A percentile compares a stretch with the other conserved stretches of the same genome.
Conservation (phyloP, 2,113 vertebrate species). For the Otocyon megalotis region DNA sequence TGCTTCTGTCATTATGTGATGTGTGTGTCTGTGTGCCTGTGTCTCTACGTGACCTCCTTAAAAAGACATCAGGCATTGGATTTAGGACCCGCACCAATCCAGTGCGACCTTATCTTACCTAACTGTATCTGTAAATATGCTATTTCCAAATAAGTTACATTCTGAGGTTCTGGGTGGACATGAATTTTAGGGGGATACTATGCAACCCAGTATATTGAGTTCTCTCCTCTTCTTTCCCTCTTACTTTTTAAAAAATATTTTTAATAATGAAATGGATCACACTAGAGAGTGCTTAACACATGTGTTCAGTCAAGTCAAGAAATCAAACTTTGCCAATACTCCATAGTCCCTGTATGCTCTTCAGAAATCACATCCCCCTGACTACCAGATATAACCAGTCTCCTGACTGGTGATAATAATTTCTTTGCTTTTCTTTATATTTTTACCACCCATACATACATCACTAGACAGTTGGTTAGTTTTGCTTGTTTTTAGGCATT, state of each 20-base stretch:
- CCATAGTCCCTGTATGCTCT: neutral
- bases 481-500: conserved; percentile 32
- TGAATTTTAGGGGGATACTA: neutral
- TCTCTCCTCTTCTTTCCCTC: neutral
- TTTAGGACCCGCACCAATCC: neutral
- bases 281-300: neutral
- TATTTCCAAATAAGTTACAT: conserved; percentile 53
- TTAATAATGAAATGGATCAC: neutral
- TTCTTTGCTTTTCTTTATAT: conserved; percentile 31
- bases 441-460: neutral
- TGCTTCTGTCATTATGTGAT: neutral
- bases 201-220: neutral
- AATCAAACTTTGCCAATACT: neutral
- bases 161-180: neutral
- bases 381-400: neutral
- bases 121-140: neutral
- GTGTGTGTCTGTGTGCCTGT: neutral
- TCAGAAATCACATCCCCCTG: neutral
- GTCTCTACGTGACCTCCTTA: neutral
- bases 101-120: conserved; percentile 12
- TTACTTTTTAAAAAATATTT: conserved; percentile 16
- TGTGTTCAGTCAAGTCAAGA: conserved; percentile 25
- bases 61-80: neutral
- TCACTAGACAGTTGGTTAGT: neutral
- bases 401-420: neutral